Evolutionary conservation across 2,888 invertebrate species (phyloP).

Genomic region (Lasioglossum marginatum): DNA sequence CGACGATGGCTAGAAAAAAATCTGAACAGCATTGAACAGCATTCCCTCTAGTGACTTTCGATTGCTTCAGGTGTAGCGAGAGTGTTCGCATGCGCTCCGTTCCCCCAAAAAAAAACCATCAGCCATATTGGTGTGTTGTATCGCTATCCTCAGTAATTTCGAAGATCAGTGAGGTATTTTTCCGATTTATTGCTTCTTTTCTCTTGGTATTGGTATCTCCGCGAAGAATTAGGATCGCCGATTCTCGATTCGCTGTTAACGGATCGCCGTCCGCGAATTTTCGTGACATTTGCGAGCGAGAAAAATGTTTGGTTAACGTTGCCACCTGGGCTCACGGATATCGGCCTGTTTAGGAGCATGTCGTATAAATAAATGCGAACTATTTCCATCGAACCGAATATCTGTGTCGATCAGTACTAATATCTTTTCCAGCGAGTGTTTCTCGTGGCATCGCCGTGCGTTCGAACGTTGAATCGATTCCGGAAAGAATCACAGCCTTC

Average conservation of each 20-base stretch:
- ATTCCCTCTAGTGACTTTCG: slow-evolving; percentile 69
- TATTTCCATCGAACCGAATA: slow-evolving; percentile 26
- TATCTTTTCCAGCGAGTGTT: background rate
- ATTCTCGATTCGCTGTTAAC: slow-evolving; percentile 13
- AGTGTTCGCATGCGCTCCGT: slow-evolving; percentile 78
- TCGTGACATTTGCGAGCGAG: slow-evolving; percentile 67
- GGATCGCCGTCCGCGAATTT: slow-evolving; percentile 25
- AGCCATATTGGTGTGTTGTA: slow-evolving; percentile 85
- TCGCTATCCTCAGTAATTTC: slow-evolving; percentile 84
- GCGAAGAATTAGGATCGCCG: slow-evolving; percentile 27
- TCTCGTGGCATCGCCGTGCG: background rate
- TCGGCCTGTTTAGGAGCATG: slow-evolving; percentile 68
- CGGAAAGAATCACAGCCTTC: slow-evolving; percentile 15
- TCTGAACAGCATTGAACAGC: background rate
- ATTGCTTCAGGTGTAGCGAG: slow-evolving; percentile 52
- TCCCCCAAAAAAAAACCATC: slow-evolving; percentile 80
- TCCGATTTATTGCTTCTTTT: slow-evolving; percentile 35
- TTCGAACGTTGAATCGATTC: background rate
- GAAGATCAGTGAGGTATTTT: slow-evolving; percentile 83
- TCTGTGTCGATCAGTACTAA: slow-evolving; percentile 11
- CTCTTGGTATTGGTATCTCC: background rate
- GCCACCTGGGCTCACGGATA: slow-evolving; percentile 83
- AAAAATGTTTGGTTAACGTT: slow-evolving; percentile 84
- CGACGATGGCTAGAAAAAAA: slow-evolving; percentile 23
- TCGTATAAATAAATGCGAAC: slow-evolving; percentile 65